Conservation (phyloP, 2,888 invertebrate species). For the Clitarchus hookeri region DNA sequence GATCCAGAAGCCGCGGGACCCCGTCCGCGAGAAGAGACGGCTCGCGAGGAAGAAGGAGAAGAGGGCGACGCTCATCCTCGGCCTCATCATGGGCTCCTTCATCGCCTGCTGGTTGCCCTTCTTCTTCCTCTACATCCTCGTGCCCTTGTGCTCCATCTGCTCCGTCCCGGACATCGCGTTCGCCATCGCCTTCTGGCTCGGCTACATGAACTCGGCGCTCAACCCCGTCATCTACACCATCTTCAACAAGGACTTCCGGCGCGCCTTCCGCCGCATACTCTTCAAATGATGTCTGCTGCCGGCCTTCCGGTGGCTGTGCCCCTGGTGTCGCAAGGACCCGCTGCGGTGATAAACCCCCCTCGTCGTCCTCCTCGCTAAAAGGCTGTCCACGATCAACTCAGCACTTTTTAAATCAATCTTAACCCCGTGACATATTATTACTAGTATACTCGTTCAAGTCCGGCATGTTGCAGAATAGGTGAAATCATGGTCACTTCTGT, state of each 20-base stretch:
- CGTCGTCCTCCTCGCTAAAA: not conserved
- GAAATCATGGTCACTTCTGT: too few species aligned
- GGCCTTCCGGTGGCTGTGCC: constrained; percentile 71
- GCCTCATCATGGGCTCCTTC: constrained; percentile 98
- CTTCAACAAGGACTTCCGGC: constrained; percentile 96
- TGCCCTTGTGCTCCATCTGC: constrained; percentile 76
- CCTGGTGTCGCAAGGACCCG: not conserved
- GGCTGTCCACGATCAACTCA: not conserved
- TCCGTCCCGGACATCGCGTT: constrained; percentile 83
- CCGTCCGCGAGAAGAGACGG: constrained; percentile 90
- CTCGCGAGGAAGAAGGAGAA: constrained; percentile 95
- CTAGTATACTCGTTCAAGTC: too few species aligned
- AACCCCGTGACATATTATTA: too few species aligned
- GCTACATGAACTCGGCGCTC: constrained; percentile 95
- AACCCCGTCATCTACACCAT: constrained; percentile 97
- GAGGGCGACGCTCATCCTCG: constrained; percentile 93
- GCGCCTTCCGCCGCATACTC: constrained; percentile 93
- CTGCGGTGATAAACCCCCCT: not conserved
- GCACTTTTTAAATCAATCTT: too few species aligned
- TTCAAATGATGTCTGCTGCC: constrained; percentile 92
- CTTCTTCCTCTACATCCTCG: constrained; percentile 90
- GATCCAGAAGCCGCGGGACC: constrained; percentile 81
- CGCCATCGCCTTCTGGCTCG: constrained; percentile 94
- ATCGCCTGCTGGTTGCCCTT: constrained; percentile 99
- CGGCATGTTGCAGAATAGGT: too few species aligned